A percentile compares a stretch with the other conserved stretches of the same genome.
phyloP scores from a whole-genome alignment of 2,888 invertebrate genomes.

The Thereva nobilitata region DNA sequence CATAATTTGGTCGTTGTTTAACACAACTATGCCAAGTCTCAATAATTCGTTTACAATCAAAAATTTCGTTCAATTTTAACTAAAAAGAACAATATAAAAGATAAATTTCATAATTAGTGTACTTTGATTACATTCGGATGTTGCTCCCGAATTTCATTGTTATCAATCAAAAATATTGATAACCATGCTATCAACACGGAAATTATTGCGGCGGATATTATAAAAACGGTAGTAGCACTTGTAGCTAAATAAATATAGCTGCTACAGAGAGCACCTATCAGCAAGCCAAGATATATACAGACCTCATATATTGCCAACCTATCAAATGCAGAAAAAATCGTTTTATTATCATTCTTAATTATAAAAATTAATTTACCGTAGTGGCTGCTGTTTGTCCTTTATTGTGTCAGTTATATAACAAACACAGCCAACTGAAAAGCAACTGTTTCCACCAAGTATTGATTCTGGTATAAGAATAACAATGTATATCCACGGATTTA shows the following conservation, averaged over 20 bases:
- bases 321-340: conserved; percentile 34
- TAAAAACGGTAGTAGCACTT: conserved; percentile 50
- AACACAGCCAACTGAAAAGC: conserved; percentile 65
- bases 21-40: conserved; percentile 54
- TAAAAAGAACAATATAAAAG: conserved; percentile 40
- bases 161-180: conserved; percentile 52
- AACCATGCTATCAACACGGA: conserved; percentile 50
- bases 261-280: conserved; percentile 66
- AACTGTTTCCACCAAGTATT: conserved; percentile 66
- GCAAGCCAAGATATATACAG: conserved; percentile 64
- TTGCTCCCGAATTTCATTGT: conserved; percentile 48
- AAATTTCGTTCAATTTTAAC: conserved; percentile 53
- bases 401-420: conserved; percentile 72
- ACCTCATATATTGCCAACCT: conserved; percentile 70
- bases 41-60: conserved; percentile 52
- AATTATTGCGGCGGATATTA: conserved; percentile 48
- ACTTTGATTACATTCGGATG: conserved; percentile 46
- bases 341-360: background rate
- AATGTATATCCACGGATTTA: conserved; percentile 59
- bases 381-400: conserved; percentile 63
- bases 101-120: background rate
- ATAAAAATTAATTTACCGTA: conserved; percentile 59
- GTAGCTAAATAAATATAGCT: conserved; percentile 62
- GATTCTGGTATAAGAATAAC: conserved; percentile 63
- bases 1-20: conserved; percentile 51